Base-by-base conservation (phyloP, 2,888 invertebrate genomes). In the Thelaira solivaga region DNA sequence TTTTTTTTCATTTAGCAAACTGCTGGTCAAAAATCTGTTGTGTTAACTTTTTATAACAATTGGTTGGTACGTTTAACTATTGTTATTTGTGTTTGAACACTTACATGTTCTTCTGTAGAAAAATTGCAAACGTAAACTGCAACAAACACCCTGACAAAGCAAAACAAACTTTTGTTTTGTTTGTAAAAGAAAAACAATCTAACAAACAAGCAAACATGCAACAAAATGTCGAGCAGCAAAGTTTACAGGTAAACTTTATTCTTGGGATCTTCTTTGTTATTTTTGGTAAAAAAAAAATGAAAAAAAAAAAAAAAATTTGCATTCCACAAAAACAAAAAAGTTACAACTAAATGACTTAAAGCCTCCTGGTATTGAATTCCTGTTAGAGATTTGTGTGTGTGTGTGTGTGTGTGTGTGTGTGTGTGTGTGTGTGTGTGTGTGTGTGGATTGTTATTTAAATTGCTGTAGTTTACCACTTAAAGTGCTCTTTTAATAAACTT, bases 141-240 rank as follows among this genome's bases (percentile, higher is more conserved):
- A 59, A 26, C 51, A 61, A 47, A 49, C 20, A 59, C 18, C n/a
- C 43, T 22, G 13, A 39, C 18, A 31, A 22, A 16, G 16, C 43
- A 69, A 59, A 62, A 24, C 53, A 43, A 71, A 62, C 34, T 53
- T 53, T 64, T 29, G 47, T 65, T 41, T 57, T 64, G 26, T 11
- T n/a, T n/a, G n/a, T n/a, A n/a, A n/a, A 43, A 39, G n/a, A 1
- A 20, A 49, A 43, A 47, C 22, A 18, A 43, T 43, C n/a, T 8
- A 53, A 53, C 45, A 34, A 72, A 49, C 65, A 67, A 78, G 74
- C 51, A 69, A 69, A 74, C 59, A 61, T 74, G 36, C 51, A 47
- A 69, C 59, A 73, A 73, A 78, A 64, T 74, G 69, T 62, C 13
- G 73, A 69, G 57, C 22, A 73, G 53, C 36, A 67, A 53, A 67